A percentile compares a stretch with the other conserved stretches of the same genome.
Evolutionary conservation across 2,113 vertebrate species (phyloP).

Genomic region (Trochalopteron elliotii): DNA sequence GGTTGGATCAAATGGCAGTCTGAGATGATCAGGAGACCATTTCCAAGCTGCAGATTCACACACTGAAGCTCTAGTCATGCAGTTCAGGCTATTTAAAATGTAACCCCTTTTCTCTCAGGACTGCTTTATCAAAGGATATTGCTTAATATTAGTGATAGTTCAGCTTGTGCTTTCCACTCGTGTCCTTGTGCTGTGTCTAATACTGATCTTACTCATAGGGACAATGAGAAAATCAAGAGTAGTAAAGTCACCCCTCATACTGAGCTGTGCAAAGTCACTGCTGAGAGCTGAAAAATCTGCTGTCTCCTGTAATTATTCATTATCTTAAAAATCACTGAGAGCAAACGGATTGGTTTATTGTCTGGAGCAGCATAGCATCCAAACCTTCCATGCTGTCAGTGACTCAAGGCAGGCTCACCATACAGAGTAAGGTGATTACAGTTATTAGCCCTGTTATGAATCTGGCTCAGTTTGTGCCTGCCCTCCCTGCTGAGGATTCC

Average conservation of each 20-base stretch:
- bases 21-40: not conserved
- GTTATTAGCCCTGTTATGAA: not conserved
- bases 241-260: not conserved
- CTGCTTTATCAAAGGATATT: not conserved
- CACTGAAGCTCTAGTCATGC: not conserved
- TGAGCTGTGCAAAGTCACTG: not conserved
- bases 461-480: not conserved
- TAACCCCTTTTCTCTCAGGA: not conserved
- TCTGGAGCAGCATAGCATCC: not conserved
- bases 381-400: not conserved
- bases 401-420: not conserved
- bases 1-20: not conserved
- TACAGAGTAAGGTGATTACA: not conserved
- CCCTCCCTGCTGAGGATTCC: not conserved
- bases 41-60: not conserved
- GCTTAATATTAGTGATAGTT: not conserved
- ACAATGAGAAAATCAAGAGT: not conserved
- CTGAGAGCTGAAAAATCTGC: not conserved
- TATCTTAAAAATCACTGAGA: not conserved
- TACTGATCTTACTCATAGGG: not conserved
- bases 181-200: not conserved
- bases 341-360: not conserved
- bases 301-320: not conserved
- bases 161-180: fast-evolving
- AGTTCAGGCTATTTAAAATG: not conserved